Evolutionary conservation across 2,113 vertebrate species (phyloP).

Genomic region (Scomber japonicus): DNA sequence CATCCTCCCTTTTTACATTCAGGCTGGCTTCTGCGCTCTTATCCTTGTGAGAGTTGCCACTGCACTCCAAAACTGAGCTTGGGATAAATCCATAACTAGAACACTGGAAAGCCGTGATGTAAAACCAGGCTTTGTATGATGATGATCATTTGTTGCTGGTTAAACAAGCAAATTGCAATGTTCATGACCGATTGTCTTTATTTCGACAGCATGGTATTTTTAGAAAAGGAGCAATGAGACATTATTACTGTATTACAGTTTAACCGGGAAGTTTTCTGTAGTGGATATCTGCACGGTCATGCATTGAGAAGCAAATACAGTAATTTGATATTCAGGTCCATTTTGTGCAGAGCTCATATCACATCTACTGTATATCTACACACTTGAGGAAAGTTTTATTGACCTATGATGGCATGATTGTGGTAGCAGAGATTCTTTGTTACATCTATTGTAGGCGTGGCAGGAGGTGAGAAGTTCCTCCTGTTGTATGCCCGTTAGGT

Average conservation of each 20-base stretch:
- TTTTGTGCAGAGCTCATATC: background rate
- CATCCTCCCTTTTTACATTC: background rate
- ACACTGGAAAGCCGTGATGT: background rate
- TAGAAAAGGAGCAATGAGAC: no score
- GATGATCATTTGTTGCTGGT: background rate
- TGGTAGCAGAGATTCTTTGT: background rate
- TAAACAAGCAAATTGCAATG: no score
- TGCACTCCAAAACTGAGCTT: background rate
- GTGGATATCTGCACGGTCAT: no score
- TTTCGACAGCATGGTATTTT: no score
- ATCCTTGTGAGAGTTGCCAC: background rate
- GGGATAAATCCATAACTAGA: background rate
- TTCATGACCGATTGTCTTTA: no score
- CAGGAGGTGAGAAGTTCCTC: no score
- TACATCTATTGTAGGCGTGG: no score
- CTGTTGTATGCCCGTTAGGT: no score
- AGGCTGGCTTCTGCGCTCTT: background rate
- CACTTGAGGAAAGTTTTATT: background rate
- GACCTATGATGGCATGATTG: background rate
- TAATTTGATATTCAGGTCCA: background rate
- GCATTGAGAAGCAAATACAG: background rate
- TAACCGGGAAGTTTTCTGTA: background rate
- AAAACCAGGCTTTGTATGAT: background rate
- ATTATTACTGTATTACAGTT: no score
- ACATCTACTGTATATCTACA: no score